Conservation (phyloP, 2,113 vertebrate species). For the Setophaga petechia region DNA sequence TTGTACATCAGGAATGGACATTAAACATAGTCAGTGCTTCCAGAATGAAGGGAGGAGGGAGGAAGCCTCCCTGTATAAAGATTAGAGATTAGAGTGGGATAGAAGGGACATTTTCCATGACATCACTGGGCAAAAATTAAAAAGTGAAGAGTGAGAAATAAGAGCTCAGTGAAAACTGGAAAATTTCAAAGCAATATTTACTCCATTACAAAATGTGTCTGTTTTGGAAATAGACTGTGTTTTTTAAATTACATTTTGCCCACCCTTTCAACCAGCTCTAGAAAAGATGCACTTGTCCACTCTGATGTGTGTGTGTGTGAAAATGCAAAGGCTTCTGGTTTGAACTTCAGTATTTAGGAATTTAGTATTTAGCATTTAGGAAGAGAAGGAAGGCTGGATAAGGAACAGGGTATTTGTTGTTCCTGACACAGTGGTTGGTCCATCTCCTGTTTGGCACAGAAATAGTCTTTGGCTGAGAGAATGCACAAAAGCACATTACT, state of each 20-base stretch:
- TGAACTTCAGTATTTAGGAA: background rate
- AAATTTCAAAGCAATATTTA: background rate
- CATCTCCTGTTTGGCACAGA: constrained; percentile 31
- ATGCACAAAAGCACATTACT: background rate
- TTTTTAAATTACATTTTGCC: background rate
- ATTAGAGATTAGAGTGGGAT: background rate
- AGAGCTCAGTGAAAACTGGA: background rate
- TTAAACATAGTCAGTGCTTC: background rate
- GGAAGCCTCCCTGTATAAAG: background rate
- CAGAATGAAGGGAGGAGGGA: background rate
- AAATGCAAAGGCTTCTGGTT: background rate
- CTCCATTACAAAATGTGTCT: background rate
- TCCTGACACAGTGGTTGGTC: constrained; percentile 37
- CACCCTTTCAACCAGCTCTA: background rate
- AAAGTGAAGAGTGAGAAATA: background rate
- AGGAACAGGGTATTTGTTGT: constrained; percentile 42
- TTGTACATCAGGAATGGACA: background rate
- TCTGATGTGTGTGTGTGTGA: background rate
- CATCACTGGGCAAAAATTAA: background rate
- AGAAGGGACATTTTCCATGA: background rate
- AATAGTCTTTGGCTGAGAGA: constrained; percentile 5
- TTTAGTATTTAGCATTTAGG: background rate
- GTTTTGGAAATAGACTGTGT: background rate
- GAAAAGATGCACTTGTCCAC: background rate
- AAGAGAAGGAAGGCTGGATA: background rate